phyloP scores from a whole-genome alignment of 2,888 invertebrate genomes.

The Cerastis leucographa region DNA sequence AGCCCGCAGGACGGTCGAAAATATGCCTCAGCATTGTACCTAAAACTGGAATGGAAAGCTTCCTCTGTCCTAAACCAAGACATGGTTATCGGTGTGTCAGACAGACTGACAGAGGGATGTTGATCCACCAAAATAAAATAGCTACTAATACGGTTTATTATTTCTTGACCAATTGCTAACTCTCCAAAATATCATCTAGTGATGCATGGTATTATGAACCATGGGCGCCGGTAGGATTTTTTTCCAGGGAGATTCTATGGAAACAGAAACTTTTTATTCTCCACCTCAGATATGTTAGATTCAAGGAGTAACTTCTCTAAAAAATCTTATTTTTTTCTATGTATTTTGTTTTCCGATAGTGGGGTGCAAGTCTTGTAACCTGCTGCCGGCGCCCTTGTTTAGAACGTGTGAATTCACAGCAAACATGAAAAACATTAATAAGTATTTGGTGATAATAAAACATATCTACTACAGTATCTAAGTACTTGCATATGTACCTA shows the following conservation, averaged over 20 bases:
- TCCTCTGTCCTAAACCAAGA: background rate
- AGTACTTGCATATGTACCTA: constrained; percentile 7
- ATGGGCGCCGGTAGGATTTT: too few relatives aligned
- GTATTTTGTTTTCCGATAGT: too few relatives aligned
- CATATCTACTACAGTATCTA: constrained; percentile 9
- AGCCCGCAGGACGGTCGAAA: background rate
- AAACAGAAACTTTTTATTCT: too few relatives aligned
- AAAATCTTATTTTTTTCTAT: too few relatives aligned
- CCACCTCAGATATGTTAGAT: too few relatives aligned
- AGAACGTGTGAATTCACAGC: background rate
- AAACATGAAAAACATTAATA: background rate
- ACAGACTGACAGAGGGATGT: background rate
- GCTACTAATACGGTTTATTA: background rate
- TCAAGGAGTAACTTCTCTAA: too few relatives aligned
- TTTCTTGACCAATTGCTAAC: background rate
- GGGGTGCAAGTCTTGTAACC: too few relatives aligned
- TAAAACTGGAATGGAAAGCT: background rate
- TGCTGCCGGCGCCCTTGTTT: too few relatives aligned
- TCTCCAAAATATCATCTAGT: background rate
- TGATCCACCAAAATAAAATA: background rate
- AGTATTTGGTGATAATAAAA: background rate
- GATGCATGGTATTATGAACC: too few relatives aligned
- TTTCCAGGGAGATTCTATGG: too few relatives aligned
- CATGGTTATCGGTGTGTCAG: background rate
- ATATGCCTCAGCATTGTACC: too few relatives aligned